phyloP scores from a whole-genome alignment of 2,797 vertebrate species.

The Sarcoramphus papa region DNA sequence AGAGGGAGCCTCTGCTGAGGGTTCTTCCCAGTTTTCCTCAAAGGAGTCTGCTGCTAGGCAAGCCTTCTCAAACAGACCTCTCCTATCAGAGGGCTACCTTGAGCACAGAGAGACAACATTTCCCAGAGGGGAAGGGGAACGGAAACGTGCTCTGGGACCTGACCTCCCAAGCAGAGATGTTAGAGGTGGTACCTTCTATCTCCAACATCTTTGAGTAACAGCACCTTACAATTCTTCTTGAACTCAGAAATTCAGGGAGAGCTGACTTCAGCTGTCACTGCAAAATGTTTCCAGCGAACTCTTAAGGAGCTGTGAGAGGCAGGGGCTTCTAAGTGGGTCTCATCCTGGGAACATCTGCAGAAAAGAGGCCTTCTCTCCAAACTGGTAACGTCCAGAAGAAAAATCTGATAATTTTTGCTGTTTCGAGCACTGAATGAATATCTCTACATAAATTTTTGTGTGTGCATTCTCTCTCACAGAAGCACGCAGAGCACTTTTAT shows the following conservation, averaged over 20 bases:
- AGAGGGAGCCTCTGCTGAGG: not conserved
- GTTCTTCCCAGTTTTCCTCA: not conserved
- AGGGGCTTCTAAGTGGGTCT: not conserved
- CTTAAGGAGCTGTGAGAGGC: not conserved
- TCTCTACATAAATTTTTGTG: not conserved
- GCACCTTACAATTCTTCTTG: not conserved
- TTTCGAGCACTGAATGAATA: not conserved
- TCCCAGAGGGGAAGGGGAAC: not conserved
- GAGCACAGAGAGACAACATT: not conserved
- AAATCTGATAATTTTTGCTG: not conserved
- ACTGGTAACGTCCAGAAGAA: not conserved
- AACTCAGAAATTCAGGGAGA: not conserved
- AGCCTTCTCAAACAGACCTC: not conserved
- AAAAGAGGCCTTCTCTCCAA: not conserved
- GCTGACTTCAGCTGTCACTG: not conserved
- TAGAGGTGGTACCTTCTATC: not conserved
- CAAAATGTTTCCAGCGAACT: not conserved
- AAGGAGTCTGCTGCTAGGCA: not conserved
- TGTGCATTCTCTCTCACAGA: not conserved
- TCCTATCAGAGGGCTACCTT: not conserved
- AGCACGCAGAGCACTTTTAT: not conserved
- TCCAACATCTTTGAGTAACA: not conserved
- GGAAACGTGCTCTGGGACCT: not conserved
- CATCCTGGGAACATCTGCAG: not conserved
- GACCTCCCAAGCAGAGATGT: not conserved